phyloP scores from a whole-genome alignment of 2,888 invertebrate species.

The Polylopha cassiicola region DNA sequence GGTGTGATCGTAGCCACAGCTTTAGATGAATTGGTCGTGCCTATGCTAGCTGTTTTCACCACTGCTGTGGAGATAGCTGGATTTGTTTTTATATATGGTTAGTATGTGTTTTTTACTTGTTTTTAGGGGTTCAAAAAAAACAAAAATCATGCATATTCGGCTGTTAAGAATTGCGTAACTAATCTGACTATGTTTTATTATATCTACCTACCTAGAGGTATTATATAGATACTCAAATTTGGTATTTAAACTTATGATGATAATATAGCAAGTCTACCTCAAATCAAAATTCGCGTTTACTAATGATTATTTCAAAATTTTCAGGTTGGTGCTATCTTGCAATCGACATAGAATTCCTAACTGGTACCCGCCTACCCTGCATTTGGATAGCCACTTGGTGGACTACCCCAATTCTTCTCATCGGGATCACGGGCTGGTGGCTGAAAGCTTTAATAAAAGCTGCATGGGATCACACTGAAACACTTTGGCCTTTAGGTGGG shows the following conservation, averaged over 20 bases:
- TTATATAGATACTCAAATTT: too few species aligned
- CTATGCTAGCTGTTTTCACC: constrained; percentile 56
- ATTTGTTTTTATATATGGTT: constrained; percentile 68
- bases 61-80: constrained; percentile 59
- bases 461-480: constrained; percentile 42
- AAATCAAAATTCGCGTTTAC: neutral
- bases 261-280: neutral
- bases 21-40: constrained; percentile 58
- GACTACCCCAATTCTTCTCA: constrained; percentile 49
- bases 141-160: too few species aligned
- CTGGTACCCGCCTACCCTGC: constrained; percentile 53
- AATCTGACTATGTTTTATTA: too few species aligned
- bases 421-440: constrained; percentile 67
- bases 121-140: neutral
- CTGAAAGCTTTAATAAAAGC: constrained; percentile 45
- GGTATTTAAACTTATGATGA: too few species aligned
- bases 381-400: constrained; percentile 62
- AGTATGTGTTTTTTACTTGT: constrained; percentile 22
- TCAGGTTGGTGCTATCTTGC: constrained; percentile 62
- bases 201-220: too few species aligned
- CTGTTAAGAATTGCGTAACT: too few species aligned
- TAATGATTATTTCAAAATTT: constrained; percentile 27
- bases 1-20: constrained; percentile 53
- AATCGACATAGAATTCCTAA: constrained; percentile 64
- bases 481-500: constrained; percentile 57